These are phyloP conservation scores for Syngnathoides biaculeatus DNA, from an alignment of 2,113 vertebrate genomes.

Conservation along the genomic window DNA sequence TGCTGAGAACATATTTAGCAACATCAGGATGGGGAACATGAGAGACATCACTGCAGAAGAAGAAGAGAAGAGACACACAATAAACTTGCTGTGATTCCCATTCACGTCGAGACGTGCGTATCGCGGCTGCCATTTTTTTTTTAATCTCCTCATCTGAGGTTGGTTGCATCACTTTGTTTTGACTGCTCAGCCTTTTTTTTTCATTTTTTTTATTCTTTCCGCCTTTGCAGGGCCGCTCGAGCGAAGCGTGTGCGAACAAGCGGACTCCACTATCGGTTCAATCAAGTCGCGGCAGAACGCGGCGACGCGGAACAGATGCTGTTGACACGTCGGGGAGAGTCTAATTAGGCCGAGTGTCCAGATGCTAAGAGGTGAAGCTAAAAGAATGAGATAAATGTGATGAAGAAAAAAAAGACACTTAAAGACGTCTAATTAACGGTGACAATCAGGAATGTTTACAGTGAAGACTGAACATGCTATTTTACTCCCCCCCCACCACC, in stretches of 20 bases:
- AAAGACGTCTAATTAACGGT: constrained; percentile 61
- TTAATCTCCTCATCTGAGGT: constrained; percentile 34
- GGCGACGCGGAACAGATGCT: constrained; percentile 58
- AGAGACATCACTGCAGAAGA: neutral
- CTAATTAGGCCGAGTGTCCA: constrained; percentile 55
- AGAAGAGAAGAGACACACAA: neutral
- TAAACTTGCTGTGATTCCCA: neutral
- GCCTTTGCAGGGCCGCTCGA: neutral
- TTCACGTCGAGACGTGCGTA: constrained; percentile 49
- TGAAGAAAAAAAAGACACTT: constrained; percentile 14
- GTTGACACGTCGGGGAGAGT: constrained; percentile 33
- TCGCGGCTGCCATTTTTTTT: constrained; percentile 37
- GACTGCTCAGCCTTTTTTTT: constrained; percentile 37
- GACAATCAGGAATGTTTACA: constrained; percentile 65
- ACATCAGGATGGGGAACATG: neutral
- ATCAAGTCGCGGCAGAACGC: constrained; percentile 21
- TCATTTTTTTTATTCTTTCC: constrained; percentile 21
- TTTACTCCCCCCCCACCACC: too few relatives aligned
- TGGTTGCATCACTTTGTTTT: constrained; percentile 57
- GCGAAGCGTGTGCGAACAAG: neutral
- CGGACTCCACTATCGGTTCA: constrained; percentile 28
- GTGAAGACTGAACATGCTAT: constrained; percentile 50
- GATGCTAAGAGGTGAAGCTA: constrained; percentile 29
- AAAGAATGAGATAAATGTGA: constrained; percentile 43
- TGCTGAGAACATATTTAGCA: neutral